Evolutionary conservation across 2,113 vertebrate species (phyloP).

Genomic region (Athene cunicularia): DNA sequence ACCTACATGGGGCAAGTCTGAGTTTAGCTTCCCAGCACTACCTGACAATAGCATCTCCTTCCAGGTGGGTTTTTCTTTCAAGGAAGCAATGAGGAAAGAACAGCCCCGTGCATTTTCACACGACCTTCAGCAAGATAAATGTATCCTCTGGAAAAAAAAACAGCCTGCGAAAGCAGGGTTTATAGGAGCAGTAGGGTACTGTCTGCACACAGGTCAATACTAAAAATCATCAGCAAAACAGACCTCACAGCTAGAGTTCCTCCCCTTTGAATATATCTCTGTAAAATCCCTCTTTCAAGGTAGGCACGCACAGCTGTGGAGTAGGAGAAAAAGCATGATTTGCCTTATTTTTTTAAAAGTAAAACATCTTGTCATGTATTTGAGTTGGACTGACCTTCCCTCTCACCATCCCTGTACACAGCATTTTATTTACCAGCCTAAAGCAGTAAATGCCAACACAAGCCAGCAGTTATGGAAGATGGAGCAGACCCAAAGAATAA

Average conservation of each 20-base stretch:
- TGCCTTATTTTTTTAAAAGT: background rate
- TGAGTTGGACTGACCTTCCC: background rate
- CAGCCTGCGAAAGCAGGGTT: too few relatives aligned
- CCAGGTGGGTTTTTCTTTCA: background rate
- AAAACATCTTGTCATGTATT: background rate
- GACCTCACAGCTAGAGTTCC: background rate
- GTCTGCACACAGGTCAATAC: background rate
- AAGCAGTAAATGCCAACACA: background rate
- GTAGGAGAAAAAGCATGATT: background rate
- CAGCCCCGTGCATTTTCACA: background rate
- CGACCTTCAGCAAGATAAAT: background rate
- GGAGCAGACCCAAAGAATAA: background rate
- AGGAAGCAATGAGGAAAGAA: background rate
- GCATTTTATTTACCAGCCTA: background rate
- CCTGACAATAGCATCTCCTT: background rate
- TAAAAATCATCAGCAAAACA: background rate
- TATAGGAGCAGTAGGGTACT: background rate
- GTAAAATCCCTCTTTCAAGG: background rate
- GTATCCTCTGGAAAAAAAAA: background rate
- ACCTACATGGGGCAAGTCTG: accelerated
- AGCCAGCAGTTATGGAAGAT: background rate
- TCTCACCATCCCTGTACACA: background rate
- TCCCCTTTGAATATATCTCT: background rate
- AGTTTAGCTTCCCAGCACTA: background rate
- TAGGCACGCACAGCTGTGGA: too few relatives aligned